A percentile compares a stretch with the other conserved stretches of the same genome.
These are phyloP conservation scores for Epirrita christyi DNA, from an alignment of 2,888 invertebrate species.

Conservation along the genomic window DNA sequence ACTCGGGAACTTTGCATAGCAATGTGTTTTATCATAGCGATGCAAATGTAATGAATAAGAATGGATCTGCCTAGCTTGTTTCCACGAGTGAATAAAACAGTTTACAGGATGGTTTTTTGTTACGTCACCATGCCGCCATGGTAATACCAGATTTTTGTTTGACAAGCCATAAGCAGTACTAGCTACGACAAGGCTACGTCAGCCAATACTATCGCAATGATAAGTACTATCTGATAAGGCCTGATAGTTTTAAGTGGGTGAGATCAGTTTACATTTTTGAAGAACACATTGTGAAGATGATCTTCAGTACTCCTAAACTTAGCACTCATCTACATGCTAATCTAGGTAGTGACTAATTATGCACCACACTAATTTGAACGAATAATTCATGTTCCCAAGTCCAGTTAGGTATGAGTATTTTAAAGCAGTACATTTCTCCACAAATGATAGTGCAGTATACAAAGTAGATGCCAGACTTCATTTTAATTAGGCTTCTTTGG, in stretches of 20 bases:
- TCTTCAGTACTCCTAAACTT: slow-evolving; percentile 4
- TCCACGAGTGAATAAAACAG: slow-evolving; percentile 2
- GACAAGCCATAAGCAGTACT: slow-evolving; percentile 5
- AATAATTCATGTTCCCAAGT: slow-evolving; percentile 9
- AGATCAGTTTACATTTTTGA: slow-evolving; percentile 14
- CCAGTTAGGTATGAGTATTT: slow-evolving; percentile 10
- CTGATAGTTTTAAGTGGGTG: slow-evolving; percentile 23
- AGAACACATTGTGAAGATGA: background rate
- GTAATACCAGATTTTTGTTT: slow-evolving; percentile 15
- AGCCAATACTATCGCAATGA: slow-evolving; percentile 29
- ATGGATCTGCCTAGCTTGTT: background rate
- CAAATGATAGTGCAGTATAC: background rate
- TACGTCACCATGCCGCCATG: slow-evolving; percentile 8
- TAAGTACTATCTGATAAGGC: slow-evolving; percentile 34
- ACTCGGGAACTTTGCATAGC: background rate
- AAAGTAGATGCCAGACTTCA: background rate
- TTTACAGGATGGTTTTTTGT: background rate
- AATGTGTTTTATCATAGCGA: background rate
- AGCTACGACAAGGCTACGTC: slow-evolving; percentile 33
- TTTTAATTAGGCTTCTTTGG: background rate
- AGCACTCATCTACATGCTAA: slow-evolving; percentile 6
- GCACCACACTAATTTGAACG: slow-evolving; percentile 17
- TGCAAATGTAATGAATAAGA: slow-evolving; percentile 1
- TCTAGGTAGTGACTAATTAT: slow-evolving; percentile 10
- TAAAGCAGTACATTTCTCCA: background rate